Base-by-base conservation (phyloP, 2,113 vertebrate species). In the Chaetodon trifascialis region DNA sequence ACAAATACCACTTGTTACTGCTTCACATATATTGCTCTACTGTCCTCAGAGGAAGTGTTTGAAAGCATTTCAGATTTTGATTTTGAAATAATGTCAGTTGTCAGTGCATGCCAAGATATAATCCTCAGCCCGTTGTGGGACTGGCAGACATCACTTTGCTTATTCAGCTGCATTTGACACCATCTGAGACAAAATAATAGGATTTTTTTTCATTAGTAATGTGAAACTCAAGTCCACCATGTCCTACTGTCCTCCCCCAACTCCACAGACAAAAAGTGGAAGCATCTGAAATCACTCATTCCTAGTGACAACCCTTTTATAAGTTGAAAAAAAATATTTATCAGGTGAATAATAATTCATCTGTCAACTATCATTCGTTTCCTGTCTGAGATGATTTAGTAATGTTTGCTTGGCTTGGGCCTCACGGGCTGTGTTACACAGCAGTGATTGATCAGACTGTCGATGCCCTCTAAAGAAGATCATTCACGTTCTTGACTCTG, bases 331-430 rank as follows among this genome's bases (percentile, higher is more conserved):
- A 68, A 30, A 30, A 30, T 63, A 73, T 78, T 76, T 80, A 8
- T 78, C 38, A 38, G 62, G 52, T 80, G 63, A 86, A 83, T 76
- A 67, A 86, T 85, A 67, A 85, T 65, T 75, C 30, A 54, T 47
- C 69, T 87, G 83, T 82, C 80, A 73, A 5, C 46, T 36, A 11
- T 71, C 47, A 36, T 69, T 71, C 73, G 46, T 60, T 44, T 47
- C 47, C 77, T 87, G 82, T 86, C 91, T 89, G 62, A 54, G 66
- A 46, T 62, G 46, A 75, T 75, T 54, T 87, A 82, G 66, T 62
- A 8, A 67, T 70, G 62, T 80, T 84, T 85, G 56, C 64, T 83
- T 71, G 58, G 76, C 60, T 63, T 38, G 11, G 52, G 44, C 23
- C 49, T 52, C 17, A 4, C 19, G 2, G 55, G 62, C 60, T 54